These are phyloP conservation scores for Drosophila diplacantha DNA, from an alignment of 2,888 invertebrate species.

Conservation along the genomic window DNA sequence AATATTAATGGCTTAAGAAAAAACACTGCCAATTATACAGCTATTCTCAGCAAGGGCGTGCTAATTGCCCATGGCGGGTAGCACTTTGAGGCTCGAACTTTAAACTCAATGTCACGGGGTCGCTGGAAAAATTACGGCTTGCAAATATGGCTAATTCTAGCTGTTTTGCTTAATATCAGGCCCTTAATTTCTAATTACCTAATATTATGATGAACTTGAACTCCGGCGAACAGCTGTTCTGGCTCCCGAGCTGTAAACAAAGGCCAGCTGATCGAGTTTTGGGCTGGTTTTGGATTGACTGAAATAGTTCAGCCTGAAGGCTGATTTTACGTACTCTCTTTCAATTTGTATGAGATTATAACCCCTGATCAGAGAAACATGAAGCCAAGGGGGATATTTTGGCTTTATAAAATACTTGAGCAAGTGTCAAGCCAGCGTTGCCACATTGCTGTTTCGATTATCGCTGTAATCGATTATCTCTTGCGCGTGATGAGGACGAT, in stretches of 20 bases:
- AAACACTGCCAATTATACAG: slow-evolving; percentile 17
- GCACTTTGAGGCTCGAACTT: slow-evolving; percentile 10
- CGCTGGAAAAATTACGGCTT: neutral
- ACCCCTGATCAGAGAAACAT: neutral
- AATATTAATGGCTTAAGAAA: slow-evolving; percentile 17
- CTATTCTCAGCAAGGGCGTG: slow-evolving; percentile 9
- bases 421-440: slow-evolving; percentile 19
- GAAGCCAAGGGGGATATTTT: neutral
- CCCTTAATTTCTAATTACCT: neutral
- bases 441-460: slow-evolving; percentile 21
- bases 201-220: neutral
- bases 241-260: neutral
- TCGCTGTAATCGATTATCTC: slow-evolving; percentile 33
- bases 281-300: neutral
- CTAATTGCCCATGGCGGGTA: slow-evolving; percentile 17
- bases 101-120: slow-evolving; percentile 9
- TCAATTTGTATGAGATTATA: neutral
- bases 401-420: neutral
- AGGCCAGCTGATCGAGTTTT: slow-evolving; percentile 4
- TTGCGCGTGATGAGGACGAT: neutral
- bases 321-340: neutral
- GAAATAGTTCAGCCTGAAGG: too few relatives aligned
- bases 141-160: neutral
- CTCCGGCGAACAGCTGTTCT: neutral
- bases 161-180: neutral